Percentiles rank a stretch among this genome's conserved stretches.
Conservation (phyloP, 1,140 invertebrate species). For the Papilio xuthus region DNA sequence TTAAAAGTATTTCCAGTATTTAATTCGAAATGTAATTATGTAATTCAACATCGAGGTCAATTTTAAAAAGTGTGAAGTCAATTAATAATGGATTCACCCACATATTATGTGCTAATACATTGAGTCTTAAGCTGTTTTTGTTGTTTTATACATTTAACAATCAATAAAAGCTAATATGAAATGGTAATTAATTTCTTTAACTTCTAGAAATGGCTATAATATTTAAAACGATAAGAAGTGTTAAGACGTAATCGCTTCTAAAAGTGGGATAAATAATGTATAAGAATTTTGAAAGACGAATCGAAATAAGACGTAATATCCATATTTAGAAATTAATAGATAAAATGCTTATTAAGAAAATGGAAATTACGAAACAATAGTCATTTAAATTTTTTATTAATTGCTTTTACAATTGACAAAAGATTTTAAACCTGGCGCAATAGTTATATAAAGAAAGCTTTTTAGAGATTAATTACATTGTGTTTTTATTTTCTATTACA, state of each 20-base stretch:
- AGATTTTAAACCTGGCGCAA: background rate
- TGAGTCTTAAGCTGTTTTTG: constrained; percentile 3
- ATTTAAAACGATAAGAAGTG: constrained; percentile 27
- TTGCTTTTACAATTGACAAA: background rate
- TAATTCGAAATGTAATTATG: background rate
- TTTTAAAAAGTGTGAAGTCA: too few species aligned
- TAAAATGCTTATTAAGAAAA: background rate
- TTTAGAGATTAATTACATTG: background rate
- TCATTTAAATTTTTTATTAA: background rate
- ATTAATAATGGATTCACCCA: background rate
- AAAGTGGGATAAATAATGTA: background rate
- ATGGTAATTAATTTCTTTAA: constrained; percentile 10
- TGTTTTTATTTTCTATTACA: background rate
- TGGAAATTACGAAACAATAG: constrained; percentile 2
- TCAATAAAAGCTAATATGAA: background rate
- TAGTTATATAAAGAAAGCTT: background rate
- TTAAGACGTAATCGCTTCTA: constrained; percentile 24
- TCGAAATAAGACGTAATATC: background rate
- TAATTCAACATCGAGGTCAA: background rate
- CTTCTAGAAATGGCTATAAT: background rate
- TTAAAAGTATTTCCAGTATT: too few species aligned
- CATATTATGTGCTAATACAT: background rate
- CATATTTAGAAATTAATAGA: background rate
- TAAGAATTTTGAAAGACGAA: background rate
- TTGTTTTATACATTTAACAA: background rate